Evolutionary conservation across 2,888 invertebrate genomes (phyloP), one percentile per base, ranked within the genome.

Genomic region (Leucophora obtusa): DNA sequence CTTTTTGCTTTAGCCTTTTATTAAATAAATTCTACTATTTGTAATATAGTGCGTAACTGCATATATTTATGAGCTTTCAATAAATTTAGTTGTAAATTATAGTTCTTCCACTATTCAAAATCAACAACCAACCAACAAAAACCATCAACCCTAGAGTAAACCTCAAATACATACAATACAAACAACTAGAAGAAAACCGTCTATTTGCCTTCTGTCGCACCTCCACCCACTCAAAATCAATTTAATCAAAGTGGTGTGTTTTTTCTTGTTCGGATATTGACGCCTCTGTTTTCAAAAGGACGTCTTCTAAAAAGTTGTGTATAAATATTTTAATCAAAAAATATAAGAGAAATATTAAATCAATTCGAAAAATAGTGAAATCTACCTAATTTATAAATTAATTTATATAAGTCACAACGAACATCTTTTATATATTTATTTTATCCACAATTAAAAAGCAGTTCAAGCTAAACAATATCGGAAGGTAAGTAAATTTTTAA

Each of bases 281-380:
- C 63, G 73, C 68, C 73, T 62, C 43, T 43, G 43, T n/a, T 14
- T 47, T 38, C 8, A 10, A 33, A 72, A 73, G 68, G 78, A 58
- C 68, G 53, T 53, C 58, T 72, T 59, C 11, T 38, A 11, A 47
- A 43, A 28, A 28, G 7, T 47, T 47, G 43, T 47, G 43, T 47
- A 28, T 21, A 43, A n/a, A n/a, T 47, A n/a, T n/a, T 47, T 14
- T n/a, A 47, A 47, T 47, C 8, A 47, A 11, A 11, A 14, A 38
- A 11, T 38, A 38, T 38, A 38, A 38, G 6, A 38, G n/a, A n/a
- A n/a, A n/a, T n/a, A n/a, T n/a, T n/a, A n/a, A n/a, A 38, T 38
- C 2, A 11, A 38, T 3, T 47, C n/a, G n/a, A n/a, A n/a, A 47
- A 14, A 47, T 14, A 47, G 7, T 47, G 2, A 2, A 47, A 47